Base-by-base conservation (phyloP, 2,113 vertebrate species). In the Pelmatolapia mariae region DNA sequence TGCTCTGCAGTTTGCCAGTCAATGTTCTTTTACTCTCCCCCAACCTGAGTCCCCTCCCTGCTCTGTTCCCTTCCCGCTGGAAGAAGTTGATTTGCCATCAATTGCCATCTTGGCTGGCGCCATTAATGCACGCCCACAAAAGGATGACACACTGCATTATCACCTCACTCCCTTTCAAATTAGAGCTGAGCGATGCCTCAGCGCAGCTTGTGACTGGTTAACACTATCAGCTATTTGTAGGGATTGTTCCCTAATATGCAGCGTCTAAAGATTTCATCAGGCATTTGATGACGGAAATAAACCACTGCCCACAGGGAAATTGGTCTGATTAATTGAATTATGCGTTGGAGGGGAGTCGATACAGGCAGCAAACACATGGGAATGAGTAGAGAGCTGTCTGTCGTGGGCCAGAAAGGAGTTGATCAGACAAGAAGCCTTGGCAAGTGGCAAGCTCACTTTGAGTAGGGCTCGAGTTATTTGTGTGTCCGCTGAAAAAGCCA, bases 111-210 rank as follows among this genome's bases (percentile, higher is more conserved):
- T 96, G 93, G 95, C 96, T 97, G 92, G 95, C 82, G 92, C 96
- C 98, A 98, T 98, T 99, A 99, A 98, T 98, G 98, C 97, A 95
- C 13, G 92, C 97, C 97, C 98, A 99, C 98, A 98, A 97, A 97
- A 97, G 97, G 95, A 91, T 95, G 89, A 96, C 85, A 96, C 95
- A 94, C 92, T 95, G 94, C 97, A 96, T 97, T 97, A 97, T 97
- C 98, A 93, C 97, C 97, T 97, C 97, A 93, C 97, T 98, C 95
- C 90, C 97, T 98, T 97, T 97, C 97, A 97, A 97, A 99, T 98
- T 96, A 97, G 96, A 95, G 95, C 94, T 94, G 96, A 96, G 97
- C 94, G 97, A 97, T 90, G 97, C 86, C 97, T 96, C 88, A 79
- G 82, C 98, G 94, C 97, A 96, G 98, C 97, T 94, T 95, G 97